Base-by-base conservation (phyloP, 1,140 invertebrate species). In the Aphelenchoides fujianensis region DNA sequence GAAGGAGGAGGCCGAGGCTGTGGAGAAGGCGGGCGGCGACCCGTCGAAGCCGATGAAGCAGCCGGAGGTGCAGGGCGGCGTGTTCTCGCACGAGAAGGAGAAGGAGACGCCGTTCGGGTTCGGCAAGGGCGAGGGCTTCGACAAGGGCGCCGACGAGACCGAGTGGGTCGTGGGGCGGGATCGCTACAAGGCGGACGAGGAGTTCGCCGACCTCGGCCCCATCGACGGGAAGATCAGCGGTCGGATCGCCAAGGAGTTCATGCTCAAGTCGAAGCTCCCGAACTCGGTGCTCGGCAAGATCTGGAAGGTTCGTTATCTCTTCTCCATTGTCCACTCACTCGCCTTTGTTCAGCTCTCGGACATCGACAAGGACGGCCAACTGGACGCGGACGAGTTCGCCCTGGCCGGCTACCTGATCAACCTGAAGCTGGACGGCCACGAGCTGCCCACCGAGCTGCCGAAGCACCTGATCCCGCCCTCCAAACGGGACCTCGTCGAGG, bases 181-280 rank as follows among this genome's bases (percentile, higher is more conserved):
- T n/a, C 90, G 92, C 84, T 89, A 87, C 86, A 90, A 90, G 84
- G 95, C 92, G 86, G 95, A 98, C 87, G 87, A 90, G 59, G 88
- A 92, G 28, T 99, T 98, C 86, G 87, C 91, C 68, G 88, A 87
- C 48, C 89, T 99, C 32, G 89, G 89, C 73, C 95, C 95, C 52
- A 87, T 90, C 69, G 92, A 98, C 87, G 95, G 95, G 68, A 98
- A 97, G 88, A 90, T 98, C 70, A 92, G 91, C 57, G 95, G 80
- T n/a, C 74, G 83, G 90, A 91, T 91, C 82, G 95, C 94, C 55
- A 98, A 97, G 88, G 89, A 89, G 16, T 94, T 98, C 87, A 94
- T 99, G 91, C 90, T 98, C 36, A 98, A 97, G 87, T 97, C 95
- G 0, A 98, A 98, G 87, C 88, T 99, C 75, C 97, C 97, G 0